Evolutionary conservation across 1,140 invertebrate species (phyloP).

Genomic region (Zophobas morio): DNA sequence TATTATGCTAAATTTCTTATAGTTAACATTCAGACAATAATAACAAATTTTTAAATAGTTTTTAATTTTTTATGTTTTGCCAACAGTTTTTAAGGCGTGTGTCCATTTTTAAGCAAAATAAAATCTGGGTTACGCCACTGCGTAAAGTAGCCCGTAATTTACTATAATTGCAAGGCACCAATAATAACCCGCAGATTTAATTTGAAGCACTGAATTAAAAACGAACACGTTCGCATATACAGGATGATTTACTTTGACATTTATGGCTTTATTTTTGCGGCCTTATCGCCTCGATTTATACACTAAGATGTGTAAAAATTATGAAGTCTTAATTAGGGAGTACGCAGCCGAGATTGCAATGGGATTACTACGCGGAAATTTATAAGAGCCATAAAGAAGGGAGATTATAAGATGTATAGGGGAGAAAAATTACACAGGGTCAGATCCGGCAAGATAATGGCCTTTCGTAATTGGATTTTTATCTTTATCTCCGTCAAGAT

Average conservation of each 20-base stretch:
- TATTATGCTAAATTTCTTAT: no score
- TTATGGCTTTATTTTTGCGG: conserved; percentile 39
- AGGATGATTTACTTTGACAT: conserved; percentile 43
- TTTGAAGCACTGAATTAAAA: conserved; percentile 26
- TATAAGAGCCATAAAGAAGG: conserved; percentile 46
- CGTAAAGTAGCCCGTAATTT: neutral
- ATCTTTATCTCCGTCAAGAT: conserved; percentile 44
- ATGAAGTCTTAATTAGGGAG: conserved; percentile 53
- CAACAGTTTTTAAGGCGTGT: no score
- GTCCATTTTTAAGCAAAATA: no score
- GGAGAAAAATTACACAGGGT: conserved; percentile 44
- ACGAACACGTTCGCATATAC: conserved; percentile 19
- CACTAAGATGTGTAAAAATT: conserved; percentile 51
- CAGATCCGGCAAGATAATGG: conserved; percentile 47
- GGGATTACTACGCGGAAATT: conserved; percentile 43
- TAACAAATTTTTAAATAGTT: no score
- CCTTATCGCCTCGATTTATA: conserved; percentile 40
- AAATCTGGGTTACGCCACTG: neutral
- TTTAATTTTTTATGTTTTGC: no score
- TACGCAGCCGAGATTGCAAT: conserved; percentile 40
- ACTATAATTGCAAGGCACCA: neutral
- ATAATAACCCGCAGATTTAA: conserved; percentile 24
- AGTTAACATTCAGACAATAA: no score
- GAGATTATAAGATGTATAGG: conserved; percentile 46
- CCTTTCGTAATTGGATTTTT: conserved; percentile 55